Percentiles rank a stretch among this genome's conserved stretches.
These are phyloP conservation scores for Macrotrachela quadricornifera DNA, from an alignment of 1,140 invertebrate species.

Conservation along the genomic window DNA sequence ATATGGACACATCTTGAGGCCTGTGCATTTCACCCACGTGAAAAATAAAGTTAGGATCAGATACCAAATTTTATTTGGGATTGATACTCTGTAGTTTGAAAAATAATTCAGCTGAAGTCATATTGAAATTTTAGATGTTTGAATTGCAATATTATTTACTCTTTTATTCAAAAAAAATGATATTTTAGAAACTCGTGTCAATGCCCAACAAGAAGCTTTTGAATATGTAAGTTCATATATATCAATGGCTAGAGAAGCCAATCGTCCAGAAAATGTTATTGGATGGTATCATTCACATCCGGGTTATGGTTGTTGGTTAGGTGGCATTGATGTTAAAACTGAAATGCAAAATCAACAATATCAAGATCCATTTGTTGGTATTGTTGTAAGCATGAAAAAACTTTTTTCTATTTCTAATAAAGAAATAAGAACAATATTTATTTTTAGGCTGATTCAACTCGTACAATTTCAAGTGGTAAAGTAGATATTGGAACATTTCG, in stretches of 20 bases:
- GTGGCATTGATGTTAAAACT: conserved; percentile 94
- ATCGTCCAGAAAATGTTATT: conserved; percentile 79
- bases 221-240: conserved; percentile 99
- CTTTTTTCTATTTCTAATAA: background rate
- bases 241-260: conserved; percentile 76
- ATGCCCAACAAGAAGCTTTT: conserved; percentile 96
- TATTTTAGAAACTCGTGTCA: conserved; percentile 94
- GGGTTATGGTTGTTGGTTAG: conserved; percentile 97
- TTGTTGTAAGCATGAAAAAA: conserved; percentile 43
- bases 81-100: no score
- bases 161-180: no score
- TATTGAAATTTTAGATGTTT: no score
- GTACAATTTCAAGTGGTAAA: conserved; percentile 96
- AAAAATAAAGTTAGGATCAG: no score
- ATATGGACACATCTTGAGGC: no score
- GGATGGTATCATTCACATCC: conserved; percentile 99
- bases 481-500: conserved; percentile 93
- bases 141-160: no score
- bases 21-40: no score
- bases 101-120: no score
- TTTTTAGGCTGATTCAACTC: conserved; percentile 89
- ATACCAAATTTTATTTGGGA: no score
- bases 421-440: conserved; percentile 16
- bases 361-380: conserved; percentile 96
- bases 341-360: conserved; percentile 98